Percentiles rank a stretch among this genome's conserved stretches.
These are phyloP conservation scores for Troides oblongomaculatus DNA, from an alignment of 2,888 invertebrate species.

Conservation along the genomic window DNA sequence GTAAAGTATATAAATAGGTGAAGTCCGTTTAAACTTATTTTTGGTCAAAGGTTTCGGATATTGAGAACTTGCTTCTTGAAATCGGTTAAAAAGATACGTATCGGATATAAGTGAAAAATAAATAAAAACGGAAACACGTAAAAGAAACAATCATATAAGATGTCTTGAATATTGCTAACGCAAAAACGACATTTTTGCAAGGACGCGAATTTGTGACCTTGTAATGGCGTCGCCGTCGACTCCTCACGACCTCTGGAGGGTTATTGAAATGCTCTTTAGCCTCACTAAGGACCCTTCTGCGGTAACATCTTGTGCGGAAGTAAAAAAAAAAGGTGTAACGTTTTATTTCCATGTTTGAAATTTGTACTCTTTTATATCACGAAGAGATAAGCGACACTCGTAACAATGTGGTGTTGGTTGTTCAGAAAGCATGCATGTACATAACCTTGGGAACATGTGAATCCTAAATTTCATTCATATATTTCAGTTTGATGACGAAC, in stretches of 20 bases:
- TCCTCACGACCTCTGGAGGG: constrained; percentile 11
- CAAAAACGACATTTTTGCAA: constrained; percentile 3
- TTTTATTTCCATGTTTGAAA: neutral
- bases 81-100: too few relatives aligned
- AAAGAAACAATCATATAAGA: neutral
- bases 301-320: constrained; percentile 3
- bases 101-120: neutral
- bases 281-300: constrained; percentile 8
- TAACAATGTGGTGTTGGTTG: too few relatives aligned
- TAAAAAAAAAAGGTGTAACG: neutral
- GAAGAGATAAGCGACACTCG: too few relatives aligned
- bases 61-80: too few relatives aligned
- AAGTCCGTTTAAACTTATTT: too few relatives aligned
- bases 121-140: neutral
- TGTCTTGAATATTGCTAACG: neutral
- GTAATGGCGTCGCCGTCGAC: constrained; percentile 7
- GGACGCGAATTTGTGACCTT: constrained; percentile 16
- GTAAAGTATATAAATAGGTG: too few relatives aligned
- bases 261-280: constrained; percentile 16
- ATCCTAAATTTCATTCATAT: too few relatives aligned
- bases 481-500: too few relatives aligned
- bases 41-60: too few relatives aligned
- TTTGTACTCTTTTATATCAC: neutral
- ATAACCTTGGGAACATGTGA: too few relatives aligned
- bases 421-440: too few relatives aligned